phyloP scores from a whole-genome alignment of 2,888 invertebrate species.

The Loripinus fragilis region DNA sequence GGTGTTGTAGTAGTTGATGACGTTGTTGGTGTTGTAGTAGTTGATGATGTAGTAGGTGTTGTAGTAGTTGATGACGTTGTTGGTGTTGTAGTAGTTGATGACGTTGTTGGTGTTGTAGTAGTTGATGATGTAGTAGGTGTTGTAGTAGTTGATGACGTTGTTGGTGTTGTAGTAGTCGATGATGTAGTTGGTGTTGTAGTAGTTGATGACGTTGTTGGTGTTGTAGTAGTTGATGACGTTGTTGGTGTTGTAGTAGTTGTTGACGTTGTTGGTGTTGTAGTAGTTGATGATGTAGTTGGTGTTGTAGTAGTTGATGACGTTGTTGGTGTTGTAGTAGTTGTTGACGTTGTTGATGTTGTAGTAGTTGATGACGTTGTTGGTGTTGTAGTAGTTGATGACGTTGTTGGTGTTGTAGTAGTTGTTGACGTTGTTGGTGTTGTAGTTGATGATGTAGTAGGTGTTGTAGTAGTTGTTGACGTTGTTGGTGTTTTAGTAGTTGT shows the following conservation, averaged over 20 bases:
- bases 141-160: background rate
- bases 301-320: conserved; percentile 41
- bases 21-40: conserved; percentile 16
- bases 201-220: too few relatives aligned
- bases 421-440: background rate
- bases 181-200: too few relatives aligned
- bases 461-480: conserved; percentile 15
- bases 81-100: background rate
- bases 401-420: conserved; percentile 31
- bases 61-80: background rate
- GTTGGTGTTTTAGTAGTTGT: background rate
- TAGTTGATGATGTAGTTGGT: conserved; percentile 24
- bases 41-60: background rate
- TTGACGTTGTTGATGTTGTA: conserved; percentile 37
- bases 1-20: conserved; percentile 13
- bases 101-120: background rate
- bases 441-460: background rate
- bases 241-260: too few relatives aligned
- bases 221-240: too few relatives aligned
- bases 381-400: conserved; percentile 32
- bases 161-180: background rate
- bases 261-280: conserved; percentile 38
- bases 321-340: conserved; percentile 38
- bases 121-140: too few relatives aligned
- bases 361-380: conserved; percentile 33